phyloP scores from a whole-genome alignment of 2,113 vertebrate species.

The Strix aluco region DNA sequence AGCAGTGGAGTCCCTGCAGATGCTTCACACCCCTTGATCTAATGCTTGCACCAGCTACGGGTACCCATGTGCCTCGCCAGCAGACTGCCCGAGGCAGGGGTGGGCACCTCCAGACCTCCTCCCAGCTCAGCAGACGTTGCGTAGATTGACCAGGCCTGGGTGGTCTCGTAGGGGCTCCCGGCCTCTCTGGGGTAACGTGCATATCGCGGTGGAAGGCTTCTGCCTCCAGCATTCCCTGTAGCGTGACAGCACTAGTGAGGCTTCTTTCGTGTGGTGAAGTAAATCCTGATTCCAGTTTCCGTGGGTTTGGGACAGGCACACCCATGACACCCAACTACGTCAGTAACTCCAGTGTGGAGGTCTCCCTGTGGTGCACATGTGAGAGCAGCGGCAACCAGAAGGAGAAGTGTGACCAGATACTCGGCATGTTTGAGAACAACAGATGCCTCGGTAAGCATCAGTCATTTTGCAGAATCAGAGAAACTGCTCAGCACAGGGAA shows the following conservation, averaged over 20 bases:
- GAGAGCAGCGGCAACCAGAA: slow-evolving; percentile 84
- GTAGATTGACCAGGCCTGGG: background rate
- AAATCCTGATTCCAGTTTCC: slow-evolving; percentile 17
- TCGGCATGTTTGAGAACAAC: slow-evolving; percentile 86
- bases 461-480: background rate
- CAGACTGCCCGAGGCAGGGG: background rate
- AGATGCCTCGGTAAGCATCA: slow-evolving; percentile 88
- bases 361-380: slow-evolving; percentile 92
- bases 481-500: background rate
- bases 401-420: slow-evolving; percentile 84
- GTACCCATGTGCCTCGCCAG: background rate
- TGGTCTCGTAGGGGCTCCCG: background rate
- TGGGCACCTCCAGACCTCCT: background rate
- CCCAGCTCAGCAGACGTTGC: background rate
- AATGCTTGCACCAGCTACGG: background rate
- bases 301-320: slow-evolving; percentile 80
- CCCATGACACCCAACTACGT: slow-evolving; percentile 93
- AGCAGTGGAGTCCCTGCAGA: background rate
- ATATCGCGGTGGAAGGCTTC: background rate
- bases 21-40: background rate
- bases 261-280: background rate
- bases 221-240: background rate
- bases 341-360: slow-evolving; percentile 83
- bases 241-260: background rate
- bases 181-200: background rate